A percentile compares a stretch with the other conserved stretches of the same genome.
phyloP scores from a whole-genome alignment of 2,113 vertebrate species.

The Herpailurus yagouaroundi region DNA sequence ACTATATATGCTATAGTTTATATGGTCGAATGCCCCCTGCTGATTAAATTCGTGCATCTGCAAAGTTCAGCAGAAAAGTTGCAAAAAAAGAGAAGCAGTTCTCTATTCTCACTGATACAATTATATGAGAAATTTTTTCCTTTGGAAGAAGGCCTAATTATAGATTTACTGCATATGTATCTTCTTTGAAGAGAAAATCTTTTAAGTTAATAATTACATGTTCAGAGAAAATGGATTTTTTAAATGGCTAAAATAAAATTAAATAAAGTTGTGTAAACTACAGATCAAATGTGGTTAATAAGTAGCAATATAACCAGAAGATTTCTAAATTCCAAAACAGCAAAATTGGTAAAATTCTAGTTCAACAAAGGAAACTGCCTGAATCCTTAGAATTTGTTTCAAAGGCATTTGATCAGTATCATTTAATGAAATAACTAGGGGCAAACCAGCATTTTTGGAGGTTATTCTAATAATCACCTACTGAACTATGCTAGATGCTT shows the following conservation, averaged over 20 bases:
- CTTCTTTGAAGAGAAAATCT: neutral
- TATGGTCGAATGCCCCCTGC: neutral
- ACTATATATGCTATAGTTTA: neutral
- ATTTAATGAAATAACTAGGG: slow-evolving; percentile 25
- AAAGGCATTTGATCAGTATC: neutral
- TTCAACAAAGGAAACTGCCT: neutral
- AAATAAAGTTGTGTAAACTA: slow-evolving; percentile 27
- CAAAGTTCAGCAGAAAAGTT: slow-evolving; percentile 42
- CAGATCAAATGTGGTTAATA: slow-evolving; percentile 5
- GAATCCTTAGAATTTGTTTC: neutral
- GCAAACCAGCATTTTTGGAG: neutral
- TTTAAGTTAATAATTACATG: neutral
- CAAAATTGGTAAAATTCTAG: slow-evolving; percentile 12
- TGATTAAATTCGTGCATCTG: slow-evolving; percentile 57
- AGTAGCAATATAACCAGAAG: slow-evolving; percentile 33
- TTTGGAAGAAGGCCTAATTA: neutral
- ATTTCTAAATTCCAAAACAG: slow-evolving; percentile 44
- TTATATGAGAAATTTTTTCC: neutral
- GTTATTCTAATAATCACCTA: neutral
- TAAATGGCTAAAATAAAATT: slow-evolving; percentile 35
- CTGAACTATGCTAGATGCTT: neutral
- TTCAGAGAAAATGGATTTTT: neutral
- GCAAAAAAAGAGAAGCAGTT: neutral
- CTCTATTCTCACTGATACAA: neutral
- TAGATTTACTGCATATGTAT: neutral